Base-by-base conservation (phyloP, 2,113 vertebrate genomes). In the Myrmecobius fasciatus region DNA sequence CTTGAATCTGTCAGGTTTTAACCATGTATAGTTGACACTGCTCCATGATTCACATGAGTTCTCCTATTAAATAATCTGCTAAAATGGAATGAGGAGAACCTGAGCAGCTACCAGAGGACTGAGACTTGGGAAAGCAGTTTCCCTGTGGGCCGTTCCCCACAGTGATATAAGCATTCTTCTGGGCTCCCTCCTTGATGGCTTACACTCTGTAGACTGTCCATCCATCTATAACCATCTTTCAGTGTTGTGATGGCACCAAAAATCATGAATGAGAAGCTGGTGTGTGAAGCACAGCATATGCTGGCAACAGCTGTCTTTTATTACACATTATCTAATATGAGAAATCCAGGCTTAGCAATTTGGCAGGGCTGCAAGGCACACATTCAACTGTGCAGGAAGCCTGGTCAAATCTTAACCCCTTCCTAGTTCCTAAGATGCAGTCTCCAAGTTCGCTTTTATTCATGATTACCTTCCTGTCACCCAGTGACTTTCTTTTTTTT, bases 271-370 rank as follows among this genome's bases (percentile, higher is more conserved):
- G 96, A 96, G 93, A 92, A 97, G 89, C 89, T 95, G 89, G 92
- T 97, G 95, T 96, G 93, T 89, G 92, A 93, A 25, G 92, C 95
- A 83, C 89, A 89, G 91, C 97, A 97, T 97, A 97, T 97, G 97
- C 91, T 96, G 95, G 95, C 93, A 97, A 96, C 97, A 98, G 98
- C 98, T 98, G 98, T 97, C 98, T 97, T 97, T 97, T 97, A 97
- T 97, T 97, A 97, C 97, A 98, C 98, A 97, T 98, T 97, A 97
- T 97, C 97, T 97, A 97, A 97, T 97, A 98, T 94, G 98, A 97
- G 95, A 97, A 97, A 60, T 96, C 97, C 95, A 95, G 95, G 95
- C 92, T 97, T 97, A 94, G 95, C 95, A 60, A 92, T 97, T 97
- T 98, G 97, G 97, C 98, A 98, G 94, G 53, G 91, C 94, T 96